phyloP scores from a whole-genome alignment of 2,888 invertebrate genomes.

The Drosophila atripex region DNA sequence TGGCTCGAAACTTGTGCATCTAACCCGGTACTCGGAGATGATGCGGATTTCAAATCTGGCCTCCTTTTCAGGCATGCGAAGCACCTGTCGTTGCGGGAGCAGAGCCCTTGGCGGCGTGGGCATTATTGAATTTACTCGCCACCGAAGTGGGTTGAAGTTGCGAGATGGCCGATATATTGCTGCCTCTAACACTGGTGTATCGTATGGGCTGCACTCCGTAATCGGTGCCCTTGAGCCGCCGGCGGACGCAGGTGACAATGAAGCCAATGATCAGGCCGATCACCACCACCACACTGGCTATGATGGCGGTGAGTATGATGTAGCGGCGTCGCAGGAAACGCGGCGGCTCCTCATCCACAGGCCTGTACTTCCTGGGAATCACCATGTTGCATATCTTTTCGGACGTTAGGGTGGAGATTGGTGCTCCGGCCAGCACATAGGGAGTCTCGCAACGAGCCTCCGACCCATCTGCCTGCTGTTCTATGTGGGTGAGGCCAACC shows the following conservation, averaged over 20 bases:
- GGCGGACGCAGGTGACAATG: conserved; percentile 79
- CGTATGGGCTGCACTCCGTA: conserved; percentile 82
- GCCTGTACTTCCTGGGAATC: conserved; percentile 77
- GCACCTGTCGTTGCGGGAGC: conserved; percentile 51
- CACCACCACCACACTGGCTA: conserved; percentile 79
- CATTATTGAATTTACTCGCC: conserved; percentile 62
- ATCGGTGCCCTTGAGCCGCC: conserved; percentile 80
- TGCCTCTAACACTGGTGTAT: conserved; percentile 81
- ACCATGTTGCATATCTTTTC: conserved; percentile 74
- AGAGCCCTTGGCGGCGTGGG: conserved; percentile 23
- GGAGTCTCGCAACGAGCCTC: conserved; percentile 81
- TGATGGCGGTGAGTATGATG: conserved; percentile 81
- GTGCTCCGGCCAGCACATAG: conserved; percentile 78
- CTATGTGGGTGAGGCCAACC: conserved; percentile 61
- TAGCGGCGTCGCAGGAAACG: conserved; percentile 82
- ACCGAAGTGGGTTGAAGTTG: conserved; percentile 63
- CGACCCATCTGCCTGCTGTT: conserved; percentile 31
- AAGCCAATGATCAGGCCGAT: conserved; percentile 82
- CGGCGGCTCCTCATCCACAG: conserved; percentile 82
- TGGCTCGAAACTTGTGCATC: conserved; percentile 72
- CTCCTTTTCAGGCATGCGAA: conserved; percentile 59
- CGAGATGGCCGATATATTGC: conserved; percentile 80
- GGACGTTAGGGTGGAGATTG: conserved; percentile 77
- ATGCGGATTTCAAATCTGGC: not conserved
- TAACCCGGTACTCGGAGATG: conserved; percentile 5